Conservation (phyloP, 2,888 invertebrate genomes). For the Cataglyphis cursor region DNA sequence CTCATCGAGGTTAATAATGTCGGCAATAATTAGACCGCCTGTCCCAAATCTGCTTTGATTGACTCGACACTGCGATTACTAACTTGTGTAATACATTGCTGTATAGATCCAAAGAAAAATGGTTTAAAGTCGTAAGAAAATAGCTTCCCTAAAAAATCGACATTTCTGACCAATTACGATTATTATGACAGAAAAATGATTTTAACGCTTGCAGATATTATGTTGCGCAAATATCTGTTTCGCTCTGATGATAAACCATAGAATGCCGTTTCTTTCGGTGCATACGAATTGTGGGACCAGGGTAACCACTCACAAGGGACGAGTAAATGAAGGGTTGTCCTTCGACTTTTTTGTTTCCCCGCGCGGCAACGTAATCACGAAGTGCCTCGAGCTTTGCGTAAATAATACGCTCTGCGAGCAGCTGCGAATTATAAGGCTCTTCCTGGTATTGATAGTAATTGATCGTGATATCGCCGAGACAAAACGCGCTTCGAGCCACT, state of each 20-base stretch:
- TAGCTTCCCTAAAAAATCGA: not conserved
- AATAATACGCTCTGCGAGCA: constrained; percentile 78
- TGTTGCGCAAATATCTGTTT: constrained; percentile 19
- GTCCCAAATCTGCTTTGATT: constrained; percentile 59
- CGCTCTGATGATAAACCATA: constrained; percentile 23
- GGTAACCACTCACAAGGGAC: constrained; percentile 75
- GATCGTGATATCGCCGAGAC: constrained; percentile 69
- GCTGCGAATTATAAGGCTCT: constrained; percentile 80
- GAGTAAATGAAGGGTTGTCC: constrained; percentile 79
- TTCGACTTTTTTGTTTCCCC: constrained; percentile 61
- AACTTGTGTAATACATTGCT: not conserved
- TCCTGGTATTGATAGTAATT: constrained; percentile 78
- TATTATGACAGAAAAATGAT: not conserved
- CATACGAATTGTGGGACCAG: constrained; percentile 41
- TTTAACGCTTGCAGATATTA: constrained; percentile 1
- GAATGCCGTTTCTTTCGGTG: constrained; percentile 39
- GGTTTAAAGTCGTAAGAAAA: not conserved
- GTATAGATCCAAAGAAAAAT: not conserved
- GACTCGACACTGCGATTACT: constrained; percentile 32
- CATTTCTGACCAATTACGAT: constrained; percentile 10
- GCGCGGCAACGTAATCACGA: constrained; percentile 67
- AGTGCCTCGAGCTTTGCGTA: constrained; percentile 73
- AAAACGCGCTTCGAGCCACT: constrained; percentile 33
- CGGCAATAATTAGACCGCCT: constrained; percentile 76
- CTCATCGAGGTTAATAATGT: constrained; percentile 73